A percentile compares a stretch with the other conserved stretches of the same genome.
Evolutionary conservation across 2,888 invertebrate genomes (phyloP).

Genomic region (Ecdyonurus torrentis): DNA sequence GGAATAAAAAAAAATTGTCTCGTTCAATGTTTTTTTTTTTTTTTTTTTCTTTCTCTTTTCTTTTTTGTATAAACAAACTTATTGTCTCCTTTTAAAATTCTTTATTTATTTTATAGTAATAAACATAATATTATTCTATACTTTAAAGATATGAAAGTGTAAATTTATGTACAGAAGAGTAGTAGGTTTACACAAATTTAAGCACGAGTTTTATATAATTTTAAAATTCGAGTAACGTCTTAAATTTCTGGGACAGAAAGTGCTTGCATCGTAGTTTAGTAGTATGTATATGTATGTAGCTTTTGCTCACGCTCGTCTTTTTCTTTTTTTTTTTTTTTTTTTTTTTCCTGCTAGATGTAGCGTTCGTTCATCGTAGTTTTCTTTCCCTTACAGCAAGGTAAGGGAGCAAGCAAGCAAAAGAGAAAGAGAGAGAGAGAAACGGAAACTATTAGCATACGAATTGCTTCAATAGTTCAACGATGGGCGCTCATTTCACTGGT

Average conservation of each 20-base stretch:
- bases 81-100: too few relatives aligned
- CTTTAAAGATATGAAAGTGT: not conserved
- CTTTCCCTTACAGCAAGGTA: not conserved
- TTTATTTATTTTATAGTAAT: too few relatives aligned
- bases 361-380: not conserved
- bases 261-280: not conserved
- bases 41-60: too few relatives aligned
- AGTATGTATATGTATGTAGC: not conserved
- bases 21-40: too few relatives aligned
- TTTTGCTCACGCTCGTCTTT: not conserved
- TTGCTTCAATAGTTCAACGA: slow-evolving; percentile 1
- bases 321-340: not conserved
- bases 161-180: not conserved
- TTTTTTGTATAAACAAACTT: too few relatives aligned
- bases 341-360: not conserved
- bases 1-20: too few relatives aligned
- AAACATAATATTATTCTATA: too few relatives aligned
- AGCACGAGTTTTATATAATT: not conserved
- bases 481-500: not conserved
- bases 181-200: not conserved
- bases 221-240: not conserved
- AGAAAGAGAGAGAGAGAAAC: not conserved
- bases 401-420: not conserved
- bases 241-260: not conserved
- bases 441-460: slow-evolving; percentile 4